Evolutionary conservation across 2,113 vertebrate species (phyloP).

Genomic region (Spea multiplicata): DNA sequence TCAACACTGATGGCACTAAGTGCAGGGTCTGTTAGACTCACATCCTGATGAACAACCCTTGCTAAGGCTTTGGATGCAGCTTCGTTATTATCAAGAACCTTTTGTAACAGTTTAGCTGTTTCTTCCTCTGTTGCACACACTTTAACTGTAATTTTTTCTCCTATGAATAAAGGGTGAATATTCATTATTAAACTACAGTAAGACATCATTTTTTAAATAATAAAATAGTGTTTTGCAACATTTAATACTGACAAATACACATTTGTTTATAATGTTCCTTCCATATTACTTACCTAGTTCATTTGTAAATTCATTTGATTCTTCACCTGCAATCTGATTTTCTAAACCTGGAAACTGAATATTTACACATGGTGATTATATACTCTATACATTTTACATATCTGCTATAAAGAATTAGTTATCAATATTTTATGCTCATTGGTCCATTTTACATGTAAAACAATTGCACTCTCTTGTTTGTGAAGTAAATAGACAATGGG

Average conservation of each 20-base stretch:
- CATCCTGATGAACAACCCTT: slow-evolving; percentile 74
- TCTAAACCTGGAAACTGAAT: slow-evolving; percentile 81
- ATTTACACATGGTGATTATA: slow-evolving; percentile 32
- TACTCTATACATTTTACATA: not conserved
- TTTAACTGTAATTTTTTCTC: slow-evolving; percentile 73
- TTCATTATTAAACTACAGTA: no score
- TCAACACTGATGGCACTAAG: slow-evolving; percentile 62
- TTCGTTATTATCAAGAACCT: slow-evolving; percentile 71
- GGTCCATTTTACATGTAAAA: no score
- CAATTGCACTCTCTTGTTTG: no score
- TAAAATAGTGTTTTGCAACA: no score
- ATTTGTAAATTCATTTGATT: slow-evolving; percentile 90
- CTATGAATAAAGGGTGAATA: slow-evolving; percentile 54
- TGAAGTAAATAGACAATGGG: no score
- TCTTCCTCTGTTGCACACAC: slow-evolving; percentile 69
- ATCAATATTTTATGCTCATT: no score
- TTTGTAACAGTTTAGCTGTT: slow-evolving; percentile 67
- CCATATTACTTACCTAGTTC: slow-evolving; percentile 69
- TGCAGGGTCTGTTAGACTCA: slow-evolving; percentile 55
- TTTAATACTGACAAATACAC: no score
- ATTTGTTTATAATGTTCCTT: not conserved
- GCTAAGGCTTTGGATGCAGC: slow-evolving; percentile 71
- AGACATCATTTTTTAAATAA: no score
- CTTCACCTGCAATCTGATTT: slow-evolving; percentile 78
- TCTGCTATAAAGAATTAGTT: no score